Conservation (phyloP, 2,113 vertebrate genomes). For the Toxostoma redivivum region DNA sequence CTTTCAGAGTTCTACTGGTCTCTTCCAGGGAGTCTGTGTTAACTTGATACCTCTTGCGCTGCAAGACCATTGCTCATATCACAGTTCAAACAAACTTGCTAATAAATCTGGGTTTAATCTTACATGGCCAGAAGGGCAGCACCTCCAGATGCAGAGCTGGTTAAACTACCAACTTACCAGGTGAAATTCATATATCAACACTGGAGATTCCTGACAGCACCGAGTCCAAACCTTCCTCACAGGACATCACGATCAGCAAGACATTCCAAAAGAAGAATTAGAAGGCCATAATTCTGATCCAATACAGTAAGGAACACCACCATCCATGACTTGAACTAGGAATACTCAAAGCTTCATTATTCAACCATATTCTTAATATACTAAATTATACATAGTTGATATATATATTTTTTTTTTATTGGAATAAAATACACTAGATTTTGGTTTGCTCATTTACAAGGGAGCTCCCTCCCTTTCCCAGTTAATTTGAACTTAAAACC, state of each 20-base stretch:
- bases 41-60: conserved; percentile 13
- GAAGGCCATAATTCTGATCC: conserved; percentile 47
- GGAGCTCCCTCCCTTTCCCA: conserved; percentile 23
- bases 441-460: conserved; percentile 45
- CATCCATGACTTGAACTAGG: conserved; percentile 41
- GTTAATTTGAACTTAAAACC: conserved; percentile 43
- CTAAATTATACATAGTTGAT: conserved; percentile 28
- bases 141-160: neutral
- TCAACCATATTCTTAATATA: conserved; percentile 46
- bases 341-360: conserved; percentile 38
- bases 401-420: neutral
- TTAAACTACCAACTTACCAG: neutral
- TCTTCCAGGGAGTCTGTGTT: neutral
- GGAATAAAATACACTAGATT: conserved; percentile 66
- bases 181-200: neutral
- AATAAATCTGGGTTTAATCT: neutral
- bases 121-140: neutral
- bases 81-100: conserved; percentile 4
- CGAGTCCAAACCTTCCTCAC: conserved; percentile 30
- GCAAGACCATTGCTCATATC: neutral
- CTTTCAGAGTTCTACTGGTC: neutral
- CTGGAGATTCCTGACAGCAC: neutral
- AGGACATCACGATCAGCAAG: neutral
- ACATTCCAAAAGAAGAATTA: conserved; percentile 34
- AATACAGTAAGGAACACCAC: conserved; percentile 35